Base-by-base conservation (phyloP, 1,140 invertebrate genomes). In the Vanessa atalanta region DNA sequence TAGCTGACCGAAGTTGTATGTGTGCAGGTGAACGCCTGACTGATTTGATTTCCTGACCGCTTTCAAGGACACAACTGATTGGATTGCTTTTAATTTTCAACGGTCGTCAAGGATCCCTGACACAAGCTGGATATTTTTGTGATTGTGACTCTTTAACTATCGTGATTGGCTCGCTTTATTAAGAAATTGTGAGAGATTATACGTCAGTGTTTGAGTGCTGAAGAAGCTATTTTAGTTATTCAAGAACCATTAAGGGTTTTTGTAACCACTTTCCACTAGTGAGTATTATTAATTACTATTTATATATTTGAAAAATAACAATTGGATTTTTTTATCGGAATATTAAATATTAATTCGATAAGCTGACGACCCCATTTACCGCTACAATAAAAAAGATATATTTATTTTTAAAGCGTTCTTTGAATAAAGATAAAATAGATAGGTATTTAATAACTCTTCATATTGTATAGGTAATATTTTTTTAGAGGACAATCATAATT, bases 11-110 rank as follows among this genome's bases (percentile, higher is more conserved):
- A 79, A 81, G 81, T 85, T 68, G 84, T 88, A 85, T 86, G 81
- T 84, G 83, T 88, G 81, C 80, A 87, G 83, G 83, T 86, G 83
- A 85, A 84, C 83, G 80, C 78, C 74, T 88, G 75, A 48, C 75
- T 79, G 77, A 78, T 73, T 81, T 72, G 76, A 83, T 81, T 83
- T 84, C 76, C 80, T 85, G 83, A 87, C 82, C 79, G 79, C 84
- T 78, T 83, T 84, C 80, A 88, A 86, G 83, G 83, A 82, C 78
- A 75, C 72, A 70, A 74, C 68, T 72, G 43, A 73, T 73, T 80
- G 83, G 79, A 85, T 85, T 84, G 77, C 76, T 76, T 82, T 83
- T 80, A 72, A 78, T 76, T 80, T 76, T 82, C 77, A 78, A 78
- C 78, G 75, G 76, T 78, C 78, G 68, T 76, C 66, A 68, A 84